Percentiles rank a stretch among this genome's conserved stretches.
phyloP scores from a whole-genome alignment of 2,797 vertebrate genomes.

The Melopsittacus undulatus region DNA sequence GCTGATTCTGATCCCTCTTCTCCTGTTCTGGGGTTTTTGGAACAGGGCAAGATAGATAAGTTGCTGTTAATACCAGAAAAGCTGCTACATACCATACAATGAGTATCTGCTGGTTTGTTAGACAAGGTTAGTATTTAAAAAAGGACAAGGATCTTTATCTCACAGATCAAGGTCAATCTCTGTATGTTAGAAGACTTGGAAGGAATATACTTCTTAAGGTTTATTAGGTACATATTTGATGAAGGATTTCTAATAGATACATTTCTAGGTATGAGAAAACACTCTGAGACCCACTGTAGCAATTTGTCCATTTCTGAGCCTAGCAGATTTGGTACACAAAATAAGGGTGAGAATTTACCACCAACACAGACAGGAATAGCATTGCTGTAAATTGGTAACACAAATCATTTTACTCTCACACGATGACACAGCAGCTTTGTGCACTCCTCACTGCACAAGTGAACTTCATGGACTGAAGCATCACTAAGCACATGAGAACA shows the following conservation, averaged over 20 bases:
- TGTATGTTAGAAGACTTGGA: neutral
- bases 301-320: neutral
- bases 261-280: neutral
- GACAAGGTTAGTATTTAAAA: neutral
- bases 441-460: neutral
- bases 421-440: neutral
- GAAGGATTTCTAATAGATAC: neutral
- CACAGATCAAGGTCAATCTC: neutral
- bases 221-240: neutral
- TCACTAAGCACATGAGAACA: neutral
- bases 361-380: neutral
- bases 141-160: neutral
- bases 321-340: neutral
- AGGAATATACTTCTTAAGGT: neutral
- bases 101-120: neutral
- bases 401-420: neutral
- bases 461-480: neutral
- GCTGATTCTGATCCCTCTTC: neutral
- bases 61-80: neutral
- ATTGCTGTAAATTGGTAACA: neutral
- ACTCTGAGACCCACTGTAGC: neutral
- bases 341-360: neutral
- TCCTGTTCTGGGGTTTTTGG: neutral
- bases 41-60: neutral
- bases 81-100: neutral